phyloP scores from a whole-genome alignment of 2,113 vertebrate genomes.

The Meleagris gallopavo region DNA sequence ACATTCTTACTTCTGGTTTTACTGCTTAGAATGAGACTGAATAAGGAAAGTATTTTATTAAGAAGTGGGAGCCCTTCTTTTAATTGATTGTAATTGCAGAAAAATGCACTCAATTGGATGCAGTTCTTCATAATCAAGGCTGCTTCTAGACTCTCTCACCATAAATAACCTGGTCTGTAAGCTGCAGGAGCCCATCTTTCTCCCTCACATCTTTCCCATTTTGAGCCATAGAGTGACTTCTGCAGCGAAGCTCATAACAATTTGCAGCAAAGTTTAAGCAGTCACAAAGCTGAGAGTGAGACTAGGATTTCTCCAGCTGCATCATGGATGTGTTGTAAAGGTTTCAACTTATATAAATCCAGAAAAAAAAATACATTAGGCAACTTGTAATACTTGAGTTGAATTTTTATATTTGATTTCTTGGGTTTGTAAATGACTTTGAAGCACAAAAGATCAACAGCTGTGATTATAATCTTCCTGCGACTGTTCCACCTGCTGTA shows the following conservation, averaged over 20 bases:
- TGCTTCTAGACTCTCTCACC: neutral
- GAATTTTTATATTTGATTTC: neutral
- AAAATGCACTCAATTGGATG: neutral
- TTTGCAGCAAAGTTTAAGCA: neutral
- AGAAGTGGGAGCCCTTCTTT: conserved; percentile 5
- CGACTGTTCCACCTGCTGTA: neutral
- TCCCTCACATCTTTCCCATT: neutral
- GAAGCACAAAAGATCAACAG: neutral
- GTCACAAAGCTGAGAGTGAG: neutral
- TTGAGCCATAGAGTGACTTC: neutral
- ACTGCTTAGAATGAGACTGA: neutral
- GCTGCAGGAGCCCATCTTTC: neutral
- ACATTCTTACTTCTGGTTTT: neutral
- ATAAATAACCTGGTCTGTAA: neutral
- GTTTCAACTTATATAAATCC: neutral
- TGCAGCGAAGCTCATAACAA: neutral
- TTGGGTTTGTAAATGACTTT: neutral
- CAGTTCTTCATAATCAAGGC: conserved; percentile 2
- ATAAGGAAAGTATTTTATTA: conserved; percentile 42
- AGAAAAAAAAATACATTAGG: neutral
- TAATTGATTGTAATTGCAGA: conserved; percentile 52
- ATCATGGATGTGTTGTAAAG: neutral
- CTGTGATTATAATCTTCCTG: neutral
- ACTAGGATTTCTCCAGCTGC: neutral
- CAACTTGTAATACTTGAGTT: neutral